Evolutionary conservation across 2,797 vertebrate species (phyloP).

Genomic region (Astyanax mexicanus): DNA sequence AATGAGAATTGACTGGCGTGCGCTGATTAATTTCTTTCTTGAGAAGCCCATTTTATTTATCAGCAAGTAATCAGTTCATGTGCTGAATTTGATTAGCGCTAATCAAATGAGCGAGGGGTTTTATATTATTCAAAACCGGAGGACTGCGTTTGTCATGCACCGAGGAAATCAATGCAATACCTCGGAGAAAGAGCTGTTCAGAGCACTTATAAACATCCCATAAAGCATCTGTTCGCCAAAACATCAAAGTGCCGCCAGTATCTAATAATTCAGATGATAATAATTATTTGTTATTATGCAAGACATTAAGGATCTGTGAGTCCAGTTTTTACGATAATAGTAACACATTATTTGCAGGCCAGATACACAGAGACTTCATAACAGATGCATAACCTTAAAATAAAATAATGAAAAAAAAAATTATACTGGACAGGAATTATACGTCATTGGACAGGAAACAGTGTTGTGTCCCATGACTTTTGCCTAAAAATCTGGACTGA

Average conservation of each 20-base stretch:
- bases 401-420: too few species aligned
- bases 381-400: too few species aligned
- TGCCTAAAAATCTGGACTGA: too few species aligned
- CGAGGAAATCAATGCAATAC: conserved; percentile 29
- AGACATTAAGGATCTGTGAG: not conserved
- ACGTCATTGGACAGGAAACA: too few species aligned
- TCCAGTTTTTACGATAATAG: not conserved
- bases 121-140: conserved; percentile 43
- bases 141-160: conserved; percentile 32
- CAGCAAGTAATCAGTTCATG: conserved; percentile 48
- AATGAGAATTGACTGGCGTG: conserved; percentile 60
- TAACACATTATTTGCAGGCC: too few species aligned
- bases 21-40: conserved; percentile 53
- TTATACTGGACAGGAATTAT: too few species aligned
- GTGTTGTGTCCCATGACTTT: too few species aligned
- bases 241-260: conserved; percentile 9
- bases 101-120: conserved; percentile 42
- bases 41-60: conserved; percentile 54
- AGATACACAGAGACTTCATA: too few species aligned
- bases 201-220: conserved; percentile 8
- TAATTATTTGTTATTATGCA: not conserved
- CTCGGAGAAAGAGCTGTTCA: conserved; percentile 14
- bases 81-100: conserved; percentile 54
- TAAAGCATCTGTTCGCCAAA: conserved; percentile 11
- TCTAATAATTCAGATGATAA: not conserved